These are phyloP conservation scores for Nephrocerus scutellatus DNA, from an alignment of 2,888 invertebrate species.

Conservation along the genomic window DNA sequence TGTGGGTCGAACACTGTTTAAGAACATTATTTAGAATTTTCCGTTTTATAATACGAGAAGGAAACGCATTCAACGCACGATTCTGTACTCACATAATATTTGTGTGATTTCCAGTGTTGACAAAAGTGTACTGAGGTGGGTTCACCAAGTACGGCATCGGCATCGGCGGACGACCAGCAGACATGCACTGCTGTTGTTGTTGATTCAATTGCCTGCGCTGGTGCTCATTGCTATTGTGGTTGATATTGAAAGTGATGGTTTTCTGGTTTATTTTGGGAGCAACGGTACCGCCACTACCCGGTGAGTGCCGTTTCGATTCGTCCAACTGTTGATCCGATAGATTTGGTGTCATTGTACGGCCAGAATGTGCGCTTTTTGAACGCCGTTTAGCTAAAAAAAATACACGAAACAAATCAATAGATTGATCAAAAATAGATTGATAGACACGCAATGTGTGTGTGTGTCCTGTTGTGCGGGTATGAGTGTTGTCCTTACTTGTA, in stretches of 20 bases:
- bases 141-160: conserved; percentile 26
- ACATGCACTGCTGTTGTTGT: conserved; percentile 15
- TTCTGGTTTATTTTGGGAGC: conserved; percentile 43
- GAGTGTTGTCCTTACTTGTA: no score
- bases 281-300: conserved; percentile 19
- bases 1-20: conserved; percentile 42
- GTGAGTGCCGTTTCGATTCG: conserved; percentile 16
- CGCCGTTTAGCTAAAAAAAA: conserved; percentile 42
- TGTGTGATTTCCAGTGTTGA: conserved; percentile 44
- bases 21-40: conserved; percentile 6
- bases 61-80: conserved; percentile 1
- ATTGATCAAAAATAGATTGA: conserved; percentile 17
- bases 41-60: neutral
- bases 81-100: conserved; percentile 45
- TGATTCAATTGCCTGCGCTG: conserved; percentile 36
- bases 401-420: no score
- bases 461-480: no score
- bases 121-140: conserved; percentile 35
- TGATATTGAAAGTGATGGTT: conserved; percentile 43
- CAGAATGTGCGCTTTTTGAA: conserved; percentile 47
- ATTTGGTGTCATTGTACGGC: conserved; percentile 36
- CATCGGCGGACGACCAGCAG: conserved; percentile 22
- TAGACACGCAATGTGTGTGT: no score
- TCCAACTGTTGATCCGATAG: conserved; percentile 24
- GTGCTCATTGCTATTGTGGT: conserved; percentile 47